phyloP scores from a whole-genome alignment of 2,888 invertebrate species.

The Sepiola atlantica region DNA sequence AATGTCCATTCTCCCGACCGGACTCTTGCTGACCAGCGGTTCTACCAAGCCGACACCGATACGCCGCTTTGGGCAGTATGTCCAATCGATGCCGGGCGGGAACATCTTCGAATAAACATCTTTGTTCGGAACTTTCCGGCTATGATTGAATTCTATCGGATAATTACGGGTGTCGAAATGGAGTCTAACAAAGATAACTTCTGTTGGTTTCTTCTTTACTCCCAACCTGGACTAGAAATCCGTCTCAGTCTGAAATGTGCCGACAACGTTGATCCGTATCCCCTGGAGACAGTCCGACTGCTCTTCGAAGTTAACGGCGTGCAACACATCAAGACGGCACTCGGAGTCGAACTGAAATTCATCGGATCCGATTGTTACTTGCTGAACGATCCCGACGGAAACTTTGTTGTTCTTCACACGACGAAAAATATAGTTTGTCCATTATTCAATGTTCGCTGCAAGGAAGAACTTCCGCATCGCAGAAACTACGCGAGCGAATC shows the following conservation, averaged over 20 bases:
- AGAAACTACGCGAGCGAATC: neutral
- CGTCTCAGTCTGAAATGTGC: conserved; percentile 65
- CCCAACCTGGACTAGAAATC: conserved; percentile 58
- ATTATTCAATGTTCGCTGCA: neutral
- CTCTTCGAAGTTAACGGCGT: conserved; percentile 62
- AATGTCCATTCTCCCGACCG: conserved; percentile 55
- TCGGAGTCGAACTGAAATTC: conserved; percentile 51
- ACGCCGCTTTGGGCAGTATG: conserved; percentile 66
- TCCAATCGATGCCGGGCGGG: conserved; percentile 59
- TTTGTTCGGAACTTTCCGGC: conserved; percentile 61
- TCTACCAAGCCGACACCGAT: conserved; percentile 61
- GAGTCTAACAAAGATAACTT: conserved; percentile 66
- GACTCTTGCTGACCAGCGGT: conserved; percentile 62
- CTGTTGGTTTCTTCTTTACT: conserved; percentile 63
- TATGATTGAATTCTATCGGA: conserved; percentile 68
- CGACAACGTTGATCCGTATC: conserved; percentile 59
- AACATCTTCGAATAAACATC: conserved; percentile 62
- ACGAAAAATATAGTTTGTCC: conserved; percentile 34
- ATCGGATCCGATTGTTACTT: conserved; percentile 55
- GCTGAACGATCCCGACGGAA: conserved; percentile 66
- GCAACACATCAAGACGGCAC: conserved; percentile 53
- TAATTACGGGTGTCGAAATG: conserved; percentile 65
- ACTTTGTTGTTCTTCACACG: conserved; percentile 60
- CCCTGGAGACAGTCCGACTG: conserved; percentile 58
- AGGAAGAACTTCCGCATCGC: neutral